Evolutionary conservation across 2,888 invertebrate genomes (phyloP), one percentile per base, ranked within the genome.

Genomic region (Perdita meconis): DNA sequence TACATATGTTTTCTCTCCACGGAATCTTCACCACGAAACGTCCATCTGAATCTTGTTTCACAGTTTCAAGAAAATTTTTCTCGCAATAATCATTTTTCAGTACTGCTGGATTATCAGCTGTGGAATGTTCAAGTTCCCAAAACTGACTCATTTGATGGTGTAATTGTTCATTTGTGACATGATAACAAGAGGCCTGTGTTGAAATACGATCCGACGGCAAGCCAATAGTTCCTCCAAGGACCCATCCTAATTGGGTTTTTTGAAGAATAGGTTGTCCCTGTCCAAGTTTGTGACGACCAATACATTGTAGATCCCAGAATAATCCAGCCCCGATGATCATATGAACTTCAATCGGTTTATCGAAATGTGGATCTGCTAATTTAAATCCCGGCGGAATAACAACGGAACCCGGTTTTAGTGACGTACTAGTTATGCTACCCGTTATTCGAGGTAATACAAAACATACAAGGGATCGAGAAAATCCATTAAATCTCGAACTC

Each of bases 231-330:
- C 65, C 65, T 1, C 19, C 65, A 0, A 55, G 10, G 0, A 56
- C 26, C 55, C 65, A 65, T 0, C 65, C 65, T 1, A 65, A 19
- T 0, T n/a, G 55, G 0, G 55, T 65, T 13, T 55, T 56, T 4
- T 55, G 55, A 13, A 40, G 26, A 1, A 56, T 13, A 3, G 40
- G 44, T 1, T 44, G 13, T 5, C 34, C n/a, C 2, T 2, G n/a
- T 42, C 42, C 42, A 0, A 55, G 12, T n/a, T 38, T 42, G 10
- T 42, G 30, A 12, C 55, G 30, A 0, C 65, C 55, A 1, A 56
- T 12, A 26, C 65, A 65, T 10, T 55, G 12, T 0, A 65, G 19
- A 0, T 47, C 16, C 44, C 60, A 60, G n/a, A 60, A 60, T 0
- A 44, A 10, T 0, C 60, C 16, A 0, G 42, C 47, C 0, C 30